phyloP scores from a whole-genome alignment of 2,888 invertebrate genomes.

The Suillia variegata region DNA sequence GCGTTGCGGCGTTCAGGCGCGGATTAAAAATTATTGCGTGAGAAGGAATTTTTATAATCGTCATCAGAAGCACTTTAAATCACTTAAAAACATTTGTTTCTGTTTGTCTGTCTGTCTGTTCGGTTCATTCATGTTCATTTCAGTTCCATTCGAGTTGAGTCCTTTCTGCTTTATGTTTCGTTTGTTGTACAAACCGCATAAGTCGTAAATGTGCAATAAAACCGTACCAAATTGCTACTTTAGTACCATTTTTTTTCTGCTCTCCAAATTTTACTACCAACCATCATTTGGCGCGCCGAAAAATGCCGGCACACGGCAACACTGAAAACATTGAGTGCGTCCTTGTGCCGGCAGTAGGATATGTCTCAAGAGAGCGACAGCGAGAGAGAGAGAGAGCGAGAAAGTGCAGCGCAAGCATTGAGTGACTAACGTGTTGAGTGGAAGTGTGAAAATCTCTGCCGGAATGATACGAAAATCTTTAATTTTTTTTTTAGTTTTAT shows the following conservation, averaged over 20 bases:
- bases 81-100: slow-evolving; percentile 34
- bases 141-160: too few relatives aligned
- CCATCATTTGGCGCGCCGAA: slow-evolving; percentile 12
- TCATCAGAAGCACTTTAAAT: slow-evolving; percentile 44
- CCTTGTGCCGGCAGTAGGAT: too few relatives aligned
- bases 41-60: slow-evolving; percentile 52
- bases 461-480: not conserved
- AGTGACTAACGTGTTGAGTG: not conserved
- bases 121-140: slow-evolving; percentile 2
- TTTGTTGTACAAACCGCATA: slow-evolving; percentile 44
- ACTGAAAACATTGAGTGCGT: slow-evolving; percentile 18
- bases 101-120: too few relatives aligned
- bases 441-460: not conserved
- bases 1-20: too few relatives aligned
- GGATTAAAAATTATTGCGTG: slow-evolving; percentile 39
- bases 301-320: slow-evolving; percentile 25
- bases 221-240: slow-evolving; percentile 45
- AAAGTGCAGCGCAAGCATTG: not conserved
- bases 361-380: not conserved
- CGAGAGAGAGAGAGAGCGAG: not conserved
- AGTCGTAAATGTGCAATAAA: slow-evolving; percentile 49
- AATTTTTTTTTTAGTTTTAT: too few relatives aligned
- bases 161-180: too few relatives aligned
- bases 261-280: too few relatives aligned
- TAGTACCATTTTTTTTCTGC: slow-evolving; percentile 29